A percentile compares a stretch with the other conserved stretches of the same genome.
phyloP scores from a whole-genome alignment of 2,113 vertebrate species.

The Cyphomyrus plagiostoma region DNA sequence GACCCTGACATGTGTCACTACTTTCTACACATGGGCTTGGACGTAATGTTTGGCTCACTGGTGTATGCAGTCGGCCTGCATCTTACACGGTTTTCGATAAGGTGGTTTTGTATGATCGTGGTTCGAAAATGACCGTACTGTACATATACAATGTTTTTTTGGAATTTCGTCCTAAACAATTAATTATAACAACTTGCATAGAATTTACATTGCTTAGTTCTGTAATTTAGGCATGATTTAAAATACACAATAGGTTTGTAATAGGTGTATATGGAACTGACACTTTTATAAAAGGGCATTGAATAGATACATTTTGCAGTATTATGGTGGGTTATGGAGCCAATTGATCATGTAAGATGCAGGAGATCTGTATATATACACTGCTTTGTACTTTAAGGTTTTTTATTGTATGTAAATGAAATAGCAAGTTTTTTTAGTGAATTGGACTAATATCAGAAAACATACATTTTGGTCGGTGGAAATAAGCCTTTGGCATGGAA shows the following conservation, averaged over 20 bases:
- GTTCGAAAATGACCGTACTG: neutral
- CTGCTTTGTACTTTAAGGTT: neutral
- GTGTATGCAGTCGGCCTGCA: neutral
- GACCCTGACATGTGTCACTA: neutral
- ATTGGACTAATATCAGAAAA: neutral
- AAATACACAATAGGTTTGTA: neutral
- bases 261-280: neutral
- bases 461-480: neutral
- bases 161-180: neutral
- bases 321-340: neutral
- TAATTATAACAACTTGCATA: neutral
- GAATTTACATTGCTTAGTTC: neutral
- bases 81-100: neutral
- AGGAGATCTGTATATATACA: neutral
- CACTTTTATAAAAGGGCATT: neutral
- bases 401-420: neutral
- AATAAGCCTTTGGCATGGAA: neutral
- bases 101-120: neutral
- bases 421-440: neutral
- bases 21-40: neutral
- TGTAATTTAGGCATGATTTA: neutral
- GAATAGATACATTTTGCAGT: neutral
- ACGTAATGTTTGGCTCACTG: neutral
- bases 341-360: neutral
- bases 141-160: neutral